Base-by-base conservation (phyloP, 2,888 invertebrate genomes). In the Gnatocerus cornutus region DNA sequence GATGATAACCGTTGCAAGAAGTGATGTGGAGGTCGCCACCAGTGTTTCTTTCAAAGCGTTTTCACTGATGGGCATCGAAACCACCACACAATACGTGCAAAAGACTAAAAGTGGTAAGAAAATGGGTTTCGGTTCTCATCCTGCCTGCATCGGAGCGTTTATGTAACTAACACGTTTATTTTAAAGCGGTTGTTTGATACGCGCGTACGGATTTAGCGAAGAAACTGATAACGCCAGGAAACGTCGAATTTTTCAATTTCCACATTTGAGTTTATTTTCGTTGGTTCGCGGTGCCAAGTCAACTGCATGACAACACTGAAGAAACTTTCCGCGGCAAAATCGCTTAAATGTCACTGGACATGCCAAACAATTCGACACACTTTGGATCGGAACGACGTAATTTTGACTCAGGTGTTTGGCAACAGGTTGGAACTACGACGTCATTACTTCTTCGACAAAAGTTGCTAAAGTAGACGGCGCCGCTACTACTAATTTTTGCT, bases 1-100 rank as follows among this genome's bases (percentile, higher is more conserved):
- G 75, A 81, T 82, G 80, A 79, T 80, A 73, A 78, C 79, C 61
- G 72, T 82, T 37, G 78, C 80, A 30, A 79, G 80, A 64, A 80
- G 77, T 76, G 79, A 79, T 76, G 78, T 80, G 74, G 78, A 78
- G 73, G 73, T 80, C 66, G 76, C 74, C 48, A 77, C 71, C 55
- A 71, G 69, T 68, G 45, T 76, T 68, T 77, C 77, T 37, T 72
- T 78, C 27, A 79, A 76, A 68, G 73, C 76, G 12, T 77, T 71
- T 45, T 62, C 70, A 62, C 72, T 79, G 50, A 80, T 80, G 80
- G 79, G 80, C 69, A 77, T 79, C 73, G 80, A 81, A 73, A 78
- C 74, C 68, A 79, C 75, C 16, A 68, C 74, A 41, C 73, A 69
- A 27, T 74, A 74, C 68, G 65, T 76, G 14, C 76, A 76, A 27